These are phyloP conservation scores for Rallus limicola DNA, from an alignment of 2,113 vertebrate genomes.

Conservation along the genomic window DNA sequence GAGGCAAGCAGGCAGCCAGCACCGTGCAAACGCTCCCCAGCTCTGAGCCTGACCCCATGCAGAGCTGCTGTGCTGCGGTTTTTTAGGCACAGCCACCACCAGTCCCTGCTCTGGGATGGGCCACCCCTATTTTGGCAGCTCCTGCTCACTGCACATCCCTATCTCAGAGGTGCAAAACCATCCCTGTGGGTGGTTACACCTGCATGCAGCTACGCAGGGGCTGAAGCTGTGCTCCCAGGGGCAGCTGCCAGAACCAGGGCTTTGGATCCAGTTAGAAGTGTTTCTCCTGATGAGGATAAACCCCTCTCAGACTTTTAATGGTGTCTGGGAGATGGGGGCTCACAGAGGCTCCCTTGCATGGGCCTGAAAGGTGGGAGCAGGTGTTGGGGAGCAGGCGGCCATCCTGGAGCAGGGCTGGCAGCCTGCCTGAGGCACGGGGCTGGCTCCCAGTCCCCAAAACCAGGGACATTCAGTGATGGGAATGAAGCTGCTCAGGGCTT, in stretches of 20 bases:
- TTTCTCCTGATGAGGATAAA: neutral
- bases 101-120: neutral
- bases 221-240: neutral
- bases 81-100: neutral
- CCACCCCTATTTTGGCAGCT: neutral
- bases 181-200: rapidly evolving
- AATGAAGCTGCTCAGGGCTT: neutral
- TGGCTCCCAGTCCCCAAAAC: neutral
- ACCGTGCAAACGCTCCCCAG: neutral
- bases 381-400: neutral
- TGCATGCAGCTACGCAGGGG: rapidly evolving
- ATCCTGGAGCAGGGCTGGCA: neutral
- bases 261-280: neutral
- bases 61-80: neutral
- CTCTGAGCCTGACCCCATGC: rapidly evolving
- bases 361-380: neutral
- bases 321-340: neutral
- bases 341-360: rapidly evolving
- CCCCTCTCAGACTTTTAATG: neutral
- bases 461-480: neutral
- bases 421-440: rapidly evolving
- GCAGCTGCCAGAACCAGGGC: neutral
- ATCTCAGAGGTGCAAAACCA: neutral
- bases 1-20: neutral
- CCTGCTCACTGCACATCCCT: neutral